Percentiles rank a stretch among this genome's conserved stretches.
These are phyloP conservation scores for Lepidochrysops patricia DNA, from an alignment of 2,888 invertebrate genomes.

Conservation along the genomic window DNA sequence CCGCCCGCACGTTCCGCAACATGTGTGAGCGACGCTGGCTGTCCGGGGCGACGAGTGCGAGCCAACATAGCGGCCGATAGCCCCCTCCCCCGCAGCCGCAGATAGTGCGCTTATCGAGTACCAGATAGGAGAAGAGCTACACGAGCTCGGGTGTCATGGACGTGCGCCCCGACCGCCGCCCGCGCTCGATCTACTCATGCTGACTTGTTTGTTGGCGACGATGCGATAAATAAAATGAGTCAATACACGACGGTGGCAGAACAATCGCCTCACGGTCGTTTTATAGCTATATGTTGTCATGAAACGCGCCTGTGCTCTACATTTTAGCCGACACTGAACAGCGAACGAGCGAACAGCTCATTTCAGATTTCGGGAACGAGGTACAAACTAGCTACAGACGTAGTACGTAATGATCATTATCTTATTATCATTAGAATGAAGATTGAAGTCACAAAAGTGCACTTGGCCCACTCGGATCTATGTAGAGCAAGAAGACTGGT, in stretches of 20 bases:
- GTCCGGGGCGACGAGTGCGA: conserved; percentile 34
- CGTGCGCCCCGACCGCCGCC: conserved; percentile 43
- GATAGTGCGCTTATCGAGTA: conserved; percentile 66
- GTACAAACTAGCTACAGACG: not conserved
- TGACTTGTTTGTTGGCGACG: conserved; percentile 35
- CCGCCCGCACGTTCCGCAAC: conserved; percentile 62
- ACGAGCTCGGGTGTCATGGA: conserved; percentile 69
- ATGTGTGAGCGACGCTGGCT: conserved; percentile 50
- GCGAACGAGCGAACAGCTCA: not conserved
- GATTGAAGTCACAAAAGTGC: not conserved
- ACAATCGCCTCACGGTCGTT: conserved; percentile 17
- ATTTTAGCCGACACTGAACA: not conserved
- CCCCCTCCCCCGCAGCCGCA: conserved; percentile 49
- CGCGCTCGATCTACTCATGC: conserved; percentile 42
- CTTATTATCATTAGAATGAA: not conserved
- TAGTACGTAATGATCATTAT: not conserved
- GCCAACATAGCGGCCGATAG: conserved; percentile 42
- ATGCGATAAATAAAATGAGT: conserved; percentile 36
- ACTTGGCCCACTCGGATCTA: not conserved
- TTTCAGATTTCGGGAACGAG: not conserved
- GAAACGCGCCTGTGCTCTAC: not conserved
- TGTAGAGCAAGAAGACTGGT: not conserved
- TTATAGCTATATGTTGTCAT: not conserved
- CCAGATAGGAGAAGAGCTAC: conserved; percentile 71
- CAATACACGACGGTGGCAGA: conserved; percentile 40